A percentile compares a stretch with the other conserved stretches of the same genome.
phyloP scores from a whole-genome alignment of 2,888 invertebrate genomes.

The Machimus atricapillus region DNA sequence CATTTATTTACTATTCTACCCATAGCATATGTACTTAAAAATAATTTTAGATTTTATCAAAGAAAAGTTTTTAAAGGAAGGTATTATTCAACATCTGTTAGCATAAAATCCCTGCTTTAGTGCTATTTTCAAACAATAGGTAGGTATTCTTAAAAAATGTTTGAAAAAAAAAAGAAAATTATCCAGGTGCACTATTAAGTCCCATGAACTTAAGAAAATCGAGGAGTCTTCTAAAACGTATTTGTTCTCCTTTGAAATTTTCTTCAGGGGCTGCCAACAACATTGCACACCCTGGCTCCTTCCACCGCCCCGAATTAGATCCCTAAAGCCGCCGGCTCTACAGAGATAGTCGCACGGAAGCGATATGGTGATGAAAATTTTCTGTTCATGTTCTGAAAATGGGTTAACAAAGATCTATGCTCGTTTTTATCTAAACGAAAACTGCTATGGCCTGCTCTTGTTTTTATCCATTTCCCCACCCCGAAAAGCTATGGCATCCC shows the following conservation, averaged over 20 bases:
- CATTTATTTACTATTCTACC: too few species aligned
- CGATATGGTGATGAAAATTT: slow-evolving; percentile 48
- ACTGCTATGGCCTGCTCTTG: slow-evolving; percentile 29
- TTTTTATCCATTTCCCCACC: slow-evolving; percentile 8
- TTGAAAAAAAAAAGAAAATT: not conserved
- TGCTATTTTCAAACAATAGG: not conserved
- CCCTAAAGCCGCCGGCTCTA: not conserved
- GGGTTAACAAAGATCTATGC: slow-evolving; percentile 48
- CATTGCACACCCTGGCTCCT: not conserved
- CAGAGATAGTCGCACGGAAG: slow-evolving; percentile 42
- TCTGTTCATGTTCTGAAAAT: slow-evolving; percentile 47
- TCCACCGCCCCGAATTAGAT: not conserved
- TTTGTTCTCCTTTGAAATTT: not conserved
- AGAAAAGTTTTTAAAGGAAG: not conserved
- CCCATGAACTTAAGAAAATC: not conserved
- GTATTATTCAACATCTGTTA: not conserved
- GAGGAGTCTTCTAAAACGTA: not conserved
- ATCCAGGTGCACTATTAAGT: not conserved
- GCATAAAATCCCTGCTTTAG: not conserved
- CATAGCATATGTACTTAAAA: not conserved
- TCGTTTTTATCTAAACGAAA: slow-evolving; percentile 41
- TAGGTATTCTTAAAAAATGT: not conserved
- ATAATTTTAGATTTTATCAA: not conserved
- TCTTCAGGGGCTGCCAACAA: not conserved
- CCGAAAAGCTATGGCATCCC: slow-evolving; percentile 27